A percentile compares a stretch with the other conserved stretches of the same genome.
phyloP scores from a whole-genome alignment of 1,140 invertebrate genomes.

The Philotrypesis tridentata region DNA sequence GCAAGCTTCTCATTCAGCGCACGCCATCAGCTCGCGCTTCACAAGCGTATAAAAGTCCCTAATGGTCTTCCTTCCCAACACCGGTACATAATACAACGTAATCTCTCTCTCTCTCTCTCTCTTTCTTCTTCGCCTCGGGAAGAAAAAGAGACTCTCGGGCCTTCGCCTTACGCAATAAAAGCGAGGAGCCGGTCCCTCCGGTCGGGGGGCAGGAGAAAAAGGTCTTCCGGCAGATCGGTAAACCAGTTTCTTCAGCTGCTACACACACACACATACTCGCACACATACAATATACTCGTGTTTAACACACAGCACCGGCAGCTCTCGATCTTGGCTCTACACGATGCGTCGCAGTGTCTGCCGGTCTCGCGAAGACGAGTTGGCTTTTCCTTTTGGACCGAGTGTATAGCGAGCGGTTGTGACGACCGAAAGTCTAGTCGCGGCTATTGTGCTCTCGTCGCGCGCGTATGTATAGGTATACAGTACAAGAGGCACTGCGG shows the following conservation, averaged over 20 bases:
- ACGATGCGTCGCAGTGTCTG: not conserved
- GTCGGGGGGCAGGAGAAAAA: not conserved
- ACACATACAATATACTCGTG: too few species aligned
- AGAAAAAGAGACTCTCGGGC: not conserved
- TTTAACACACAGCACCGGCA: too few species aligned
- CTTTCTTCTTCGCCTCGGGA: not conserved
- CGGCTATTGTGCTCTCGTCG: too few species aligned
- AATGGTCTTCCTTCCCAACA: not conserved
- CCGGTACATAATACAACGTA: not conserved
- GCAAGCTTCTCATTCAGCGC: not conserved
- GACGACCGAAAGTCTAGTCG: not conserved
- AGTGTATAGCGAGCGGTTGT: too few species aligned
- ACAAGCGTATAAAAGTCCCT: not conserved
- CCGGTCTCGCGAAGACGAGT: conserved; percentile 2
- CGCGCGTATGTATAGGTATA: too few species aligned
- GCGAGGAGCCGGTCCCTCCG: not conserved
- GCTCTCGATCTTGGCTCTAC: not conserved
- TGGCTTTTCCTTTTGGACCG: not conserved
- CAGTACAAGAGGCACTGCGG: too few species aligned
- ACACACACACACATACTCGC: too few species aligned
- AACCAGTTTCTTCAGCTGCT: not conserved
- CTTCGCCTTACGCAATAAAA: not conserved
- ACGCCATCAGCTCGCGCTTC: not conserved
- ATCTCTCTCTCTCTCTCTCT: not conserved
- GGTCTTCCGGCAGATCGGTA: conserved; percentile 14